phyloP scores from a whole-genome alignment of 1,140 invertebrate species.

The Neuroterus valhalla region DNA sequence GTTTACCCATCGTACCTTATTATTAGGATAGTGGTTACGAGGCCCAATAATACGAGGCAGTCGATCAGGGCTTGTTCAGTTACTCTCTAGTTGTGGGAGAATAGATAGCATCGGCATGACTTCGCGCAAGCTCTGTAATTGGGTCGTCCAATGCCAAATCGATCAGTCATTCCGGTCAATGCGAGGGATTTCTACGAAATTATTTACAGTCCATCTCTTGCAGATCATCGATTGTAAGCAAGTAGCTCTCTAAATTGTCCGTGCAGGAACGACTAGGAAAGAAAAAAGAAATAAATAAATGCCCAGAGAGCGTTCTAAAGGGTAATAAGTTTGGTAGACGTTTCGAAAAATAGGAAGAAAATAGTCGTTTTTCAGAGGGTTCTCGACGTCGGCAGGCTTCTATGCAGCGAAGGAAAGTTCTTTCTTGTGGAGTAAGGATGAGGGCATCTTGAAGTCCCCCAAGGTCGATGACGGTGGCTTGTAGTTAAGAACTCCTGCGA shows the following conservation, averaged over 20 bases:
- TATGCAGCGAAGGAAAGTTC: too few species aligned
- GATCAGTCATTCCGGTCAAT: conserved; percentile 50
- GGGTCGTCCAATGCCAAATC: conserved; percentile 50
- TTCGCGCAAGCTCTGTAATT: conserved; percentile 50
- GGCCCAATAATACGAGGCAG: conserved; percentile 42
- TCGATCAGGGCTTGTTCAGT: conserved; percentile 40
- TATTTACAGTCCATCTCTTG: conserved; percentile 47
- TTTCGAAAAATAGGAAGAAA: too few species aligned
- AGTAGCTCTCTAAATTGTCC: conserved; percentile 34
- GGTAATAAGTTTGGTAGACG: too few species aligned
- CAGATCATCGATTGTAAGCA: conserved; percentile 42
- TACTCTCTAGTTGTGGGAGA: conserved; percentile 36
- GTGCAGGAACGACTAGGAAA: conserved; percentile 4
- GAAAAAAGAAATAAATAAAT: conserved; percentile 31
- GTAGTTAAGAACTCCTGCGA: too few species aligned
- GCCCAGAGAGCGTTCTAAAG: too few species aligned
- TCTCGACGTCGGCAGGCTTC: too few species aligned
- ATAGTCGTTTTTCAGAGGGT: too few species aligned
- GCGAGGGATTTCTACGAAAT: conserved; percentile 45
- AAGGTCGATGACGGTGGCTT: too few species aligned
- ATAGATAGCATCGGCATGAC: conserved; percentile 51
- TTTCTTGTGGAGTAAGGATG: too few species aligned
- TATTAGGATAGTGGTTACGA: conserved; percentile 52
- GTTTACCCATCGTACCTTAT: conserved; percentile 51
- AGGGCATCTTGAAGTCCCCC: too few species aligned